phyloP scores from a whole-genome alignment of 1,140 invertebrate species.

The Psilanteris sp. region DNA sequence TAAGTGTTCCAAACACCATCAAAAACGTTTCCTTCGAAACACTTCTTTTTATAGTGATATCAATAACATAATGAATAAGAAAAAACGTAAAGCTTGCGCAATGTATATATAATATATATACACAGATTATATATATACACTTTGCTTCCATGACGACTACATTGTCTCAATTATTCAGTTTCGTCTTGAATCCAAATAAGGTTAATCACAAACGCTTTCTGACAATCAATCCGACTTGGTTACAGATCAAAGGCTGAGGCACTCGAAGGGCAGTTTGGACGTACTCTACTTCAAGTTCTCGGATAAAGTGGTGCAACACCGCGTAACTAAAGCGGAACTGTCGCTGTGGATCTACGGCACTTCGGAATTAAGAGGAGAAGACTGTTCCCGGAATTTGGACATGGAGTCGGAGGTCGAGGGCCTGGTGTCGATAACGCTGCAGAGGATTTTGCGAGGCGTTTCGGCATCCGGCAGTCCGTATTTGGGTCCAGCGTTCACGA shows the following conservation, averaged over 20 bases:
- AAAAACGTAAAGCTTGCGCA: too few relatives aligned
- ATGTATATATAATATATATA: too few relatives aligned
- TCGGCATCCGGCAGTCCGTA: conserved; percentile 66
- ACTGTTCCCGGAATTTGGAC: conserved; percentile 52
- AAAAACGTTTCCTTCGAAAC: too few relatives aligned
- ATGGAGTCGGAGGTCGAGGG: conserved; percentile 52
- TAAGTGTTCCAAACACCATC: too few relatives aligned
- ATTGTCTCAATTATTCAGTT: too few relatives aligned
- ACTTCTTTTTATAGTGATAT: too few relatives aligned
- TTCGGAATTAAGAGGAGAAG: conserved; percentile 52
- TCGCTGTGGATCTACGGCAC: conserved; percentile 80
- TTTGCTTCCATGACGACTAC: too few relatives aligned
- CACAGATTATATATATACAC: too few relatives aligned
- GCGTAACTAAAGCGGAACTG: conserved; percentile 79
- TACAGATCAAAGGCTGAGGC: conserved; percentile 79
- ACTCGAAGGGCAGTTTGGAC: conserved; percentile 77
- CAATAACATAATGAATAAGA: too few relatives aligned
- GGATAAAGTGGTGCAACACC: conserved; percentile 80
- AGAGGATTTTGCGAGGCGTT: conserved; percentile 72
- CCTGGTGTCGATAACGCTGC: conserved; percentile 74
- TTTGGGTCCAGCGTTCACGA: conserved; percentile 72
- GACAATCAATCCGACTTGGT: too few relatives aligned
- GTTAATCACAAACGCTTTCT: too few relatives aligned
- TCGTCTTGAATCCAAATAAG: too few relatives aligned
- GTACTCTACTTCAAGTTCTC: conserved; percentile 82